Evolutionary conservation across 2,888 invertebrate species (phyloP).

Genomic region (Reticulitermes lucifugus): DNA sequence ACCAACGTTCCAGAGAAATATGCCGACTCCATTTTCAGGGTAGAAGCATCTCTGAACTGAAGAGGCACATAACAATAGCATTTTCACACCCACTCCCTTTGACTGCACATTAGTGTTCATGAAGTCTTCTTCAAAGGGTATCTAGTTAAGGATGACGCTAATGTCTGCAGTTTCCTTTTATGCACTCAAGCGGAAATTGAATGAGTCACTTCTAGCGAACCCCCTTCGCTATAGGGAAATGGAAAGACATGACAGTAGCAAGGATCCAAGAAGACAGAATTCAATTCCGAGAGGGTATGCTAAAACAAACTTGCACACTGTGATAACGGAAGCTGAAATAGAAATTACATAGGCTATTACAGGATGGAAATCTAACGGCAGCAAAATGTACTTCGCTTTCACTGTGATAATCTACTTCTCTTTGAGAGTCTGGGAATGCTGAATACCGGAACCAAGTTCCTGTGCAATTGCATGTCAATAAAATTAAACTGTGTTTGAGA

Average conservation of each 20-base stretch:
- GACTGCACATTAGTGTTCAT: not conserved
- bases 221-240: not conserved
- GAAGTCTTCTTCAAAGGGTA: not conserved
- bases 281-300: not conserved
- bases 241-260: not conserved
- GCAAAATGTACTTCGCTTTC: not conserved
- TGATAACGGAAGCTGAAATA: not conserved
- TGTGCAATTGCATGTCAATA: no score
- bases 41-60: no score
- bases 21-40: no score
- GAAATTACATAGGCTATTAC: not conserved
- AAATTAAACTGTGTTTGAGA: no score
- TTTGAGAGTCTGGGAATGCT: no score
- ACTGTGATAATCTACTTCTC: no score
- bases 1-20: not conserved
- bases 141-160: not conserved
- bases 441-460: no score
- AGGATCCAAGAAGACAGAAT: not conserved
- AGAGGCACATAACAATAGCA: no score
- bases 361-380: not conserved
- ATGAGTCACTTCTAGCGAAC: not conserved
- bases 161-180: not conserved
- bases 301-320: not conserved
- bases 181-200: not conserved
- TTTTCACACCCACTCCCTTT: no score